These are phyloP conservation scores for Chondrilla cf. caribensis DNA, from an alignment of 37 sponge, comb jelly and placozoan species.

Conservation along the genomic window DNA sequence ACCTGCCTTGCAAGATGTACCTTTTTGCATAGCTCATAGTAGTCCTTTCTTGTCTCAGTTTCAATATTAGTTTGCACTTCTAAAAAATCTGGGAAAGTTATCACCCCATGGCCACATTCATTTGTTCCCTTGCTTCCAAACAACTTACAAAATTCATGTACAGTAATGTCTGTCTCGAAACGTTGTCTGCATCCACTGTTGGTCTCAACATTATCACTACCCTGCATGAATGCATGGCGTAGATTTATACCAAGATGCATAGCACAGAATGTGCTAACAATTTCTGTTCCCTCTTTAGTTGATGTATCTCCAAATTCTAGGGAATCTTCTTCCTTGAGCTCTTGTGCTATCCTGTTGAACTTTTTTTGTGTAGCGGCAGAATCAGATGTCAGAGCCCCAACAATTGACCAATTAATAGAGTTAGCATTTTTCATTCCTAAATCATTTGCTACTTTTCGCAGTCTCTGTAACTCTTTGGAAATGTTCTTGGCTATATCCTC, in stretches of 20 bases:
- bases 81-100: conserved; percentile 39
- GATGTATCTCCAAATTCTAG: conserved; percentile 6
- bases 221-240: conserved; percentile 48
- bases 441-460: conserved; percentile 23
- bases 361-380: conserved; percentile 28
- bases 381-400: conserved; percentile 32
- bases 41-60: neutral
- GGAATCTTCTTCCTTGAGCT: conserved; percentile 26
- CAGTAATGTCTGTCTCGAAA: conserved; percentile 17
- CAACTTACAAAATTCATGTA: conserved; percentile 40
- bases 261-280: conserved; percentile 53
- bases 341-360: conserved; percentile 2
- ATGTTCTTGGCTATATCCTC: conserved; percentile 20
- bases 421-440: conserved; percentile 23
- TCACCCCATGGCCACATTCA: conserved; percentile 28
- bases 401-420: conserved; percentile 35
- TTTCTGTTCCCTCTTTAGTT: conserved; percentile 17
- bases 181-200: conserved; percentile 17
- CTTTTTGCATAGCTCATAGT: neutral
- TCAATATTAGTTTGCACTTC: neutral
- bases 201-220: neutral
- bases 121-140: conserved; percentile 27
- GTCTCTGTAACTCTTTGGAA: conserved; percentile 14
- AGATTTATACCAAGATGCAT: conserved; percentile 65
- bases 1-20: conserved; percentile 26